Evolutionary conservation across 1,140 invertebrate species (phyloP), one percentile per base, ranked within the genome.

Genomic region (Rhyzopertha dominica): DNA sequence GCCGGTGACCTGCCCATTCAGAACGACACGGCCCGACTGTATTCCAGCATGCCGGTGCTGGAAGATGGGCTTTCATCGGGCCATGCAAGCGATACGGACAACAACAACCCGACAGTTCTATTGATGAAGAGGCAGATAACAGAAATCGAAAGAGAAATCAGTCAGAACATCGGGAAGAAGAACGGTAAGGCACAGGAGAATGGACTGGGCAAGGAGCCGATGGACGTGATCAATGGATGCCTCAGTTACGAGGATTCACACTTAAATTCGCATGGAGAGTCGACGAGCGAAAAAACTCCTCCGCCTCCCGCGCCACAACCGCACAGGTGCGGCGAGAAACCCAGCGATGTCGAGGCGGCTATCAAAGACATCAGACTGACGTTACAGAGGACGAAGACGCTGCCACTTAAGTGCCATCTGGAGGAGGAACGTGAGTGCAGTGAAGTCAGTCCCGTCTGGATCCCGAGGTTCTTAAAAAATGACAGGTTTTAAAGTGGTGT

Each of bases 11-110:
- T 76, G 35, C 71, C 70, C 38, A 74, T 74, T 59, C 69, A 75
- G 62, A 72, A 70, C n/a, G 74, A 77, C 52, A 71, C 73, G 8
- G 58, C 73, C 13, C 68, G 74, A 57, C 69, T 79, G 56, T 80
- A 79, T 51, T 76, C 74, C 5, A 83, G 87, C 53, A 90, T 96
- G 87, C 94, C 94, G 0, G 84, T 94, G n/a, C 77, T 96, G 8
- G 93, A 96, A 68, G 93, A 97, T 70, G 93, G 93, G 49, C 62
- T 96, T 50, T 82, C 90, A 32, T 89, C 86, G 30, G 92, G 91
- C 10, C 91, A 95, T 62, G 87, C 85, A 2, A 94, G 90, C 54
- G 92, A 95, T 67, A 87, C 81, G 1, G 92, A 95, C 63, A 92
- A 93, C 65, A 87, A 87, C 68, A 85, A 85, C 65, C 80, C 79